A percentile compares a stretch with the other conserved stretches of the same genome.
Conservation (phyloP, 1,140 invertebrate species). For the Aphidius gifuensis region DNA sequence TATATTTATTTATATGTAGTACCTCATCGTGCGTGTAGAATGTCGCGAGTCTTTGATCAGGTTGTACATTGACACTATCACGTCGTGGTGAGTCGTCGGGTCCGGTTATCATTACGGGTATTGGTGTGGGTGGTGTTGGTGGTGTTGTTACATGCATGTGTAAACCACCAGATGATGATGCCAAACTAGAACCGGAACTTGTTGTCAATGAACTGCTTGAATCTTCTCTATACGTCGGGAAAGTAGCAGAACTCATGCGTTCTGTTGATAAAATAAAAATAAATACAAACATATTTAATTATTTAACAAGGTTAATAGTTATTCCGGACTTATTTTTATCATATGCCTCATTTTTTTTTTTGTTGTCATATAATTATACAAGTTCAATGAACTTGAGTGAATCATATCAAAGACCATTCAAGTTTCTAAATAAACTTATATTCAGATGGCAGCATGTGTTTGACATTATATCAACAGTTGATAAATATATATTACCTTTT, state of each 20-base stretch:
- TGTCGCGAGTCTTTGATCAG: conserved; percentile 30
- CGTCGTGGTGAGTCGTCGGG: conserved; percentile 39
- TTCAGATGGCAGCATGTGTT: conserved; percentile 20
- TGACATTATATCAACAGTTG: conserved; percentile 2
- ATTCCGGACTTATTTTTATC: conserved; percentile 15
- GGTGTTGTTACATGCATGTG: conserved; percentile 34
- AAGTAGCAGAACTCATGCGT: conserved; percentile 36
- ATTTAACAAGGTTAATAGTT: conserved; percentile 12
- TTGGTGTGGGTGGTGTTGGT: conserved; percentile 38
- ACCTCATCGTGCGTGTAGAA: conserved; percentile 41
- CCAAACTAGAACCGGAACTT: conserved; percentile 42
- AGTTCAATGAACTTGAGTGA: conserved; percentile 17
- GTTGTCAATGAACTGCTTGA: conserved; percentile 45
- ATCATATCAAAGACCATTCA: not conserved
- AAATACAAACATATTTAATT: conserved; percentile 1
- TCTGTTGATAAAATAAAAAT: conserved; percentile 29
- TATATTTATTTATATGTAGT: not conserved
- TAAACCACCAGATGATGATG: conserved; percentile 40
- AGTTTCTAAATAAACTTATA: not conserved
- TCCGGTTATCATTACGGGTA: conserved; percentile 45
- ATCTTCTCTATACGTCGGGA: conserved; percentile 38
- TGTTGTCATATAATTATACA: conserved; percentile 1
- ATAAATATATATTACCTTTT: conserved; percentile 38
- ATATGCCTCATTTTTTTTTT: not conserved
- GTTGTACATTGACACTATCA: conserved; percentile 32